Evolutionary conservation across 1,140 invertebrate genomes (phyloP).

Genomic region (Lordiphosa mommai): DNA sequence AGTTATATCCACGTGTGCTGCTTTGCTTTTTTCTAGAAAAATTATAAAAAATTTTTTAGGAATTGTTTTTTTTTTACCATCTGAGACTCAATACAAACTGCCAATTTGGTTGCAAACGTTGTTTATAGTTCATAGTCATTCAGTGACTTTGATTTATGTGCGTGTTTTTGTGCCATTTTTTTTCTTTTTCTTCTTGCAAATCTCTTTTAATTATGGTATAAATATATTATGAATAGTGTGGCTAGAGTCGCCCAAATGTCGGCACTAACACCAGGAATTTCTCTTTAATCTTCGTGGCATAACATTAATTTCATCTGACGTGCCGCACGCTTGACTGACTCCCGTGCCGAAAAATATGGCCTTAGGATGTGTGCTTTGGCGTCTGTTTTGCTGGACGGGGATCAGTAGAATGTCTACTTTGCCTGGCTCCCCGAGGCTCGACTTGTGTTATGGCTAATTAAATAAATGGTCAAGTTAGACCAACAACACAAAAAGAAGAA

Average conservation of each 20-base stretch:
- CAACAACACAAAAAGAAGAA: not conserved
- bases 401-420: not conserved
- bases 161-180: not conserved
- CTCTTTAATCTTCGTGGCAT: constrained; percentile 38
- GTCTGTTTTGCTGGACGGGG: not conserved
- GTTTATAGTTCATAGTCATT: constrained; percentile 6
- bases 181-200: constrained; percentile 13
- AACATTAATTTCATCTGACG: constrained; percentile 55
- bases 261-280: not conserved
- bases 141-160: constrained; percentile 1
- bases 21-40: not conserved
- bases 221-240: constrained; percentile 48
- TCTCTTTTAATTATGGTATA: constrained; percentile 57
- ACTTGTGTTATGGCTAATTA: constrained; percentile 54
- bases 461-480: constrained; percentile 45
- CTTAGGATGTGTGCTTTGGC: constrained; percentile 34
- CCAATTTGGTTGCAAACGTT: not conserved
- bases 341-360: constrained; percentile 35
- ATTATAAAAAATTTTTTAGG: not conserved
- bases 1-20: no score
- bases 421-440: constrained; percentile 12
- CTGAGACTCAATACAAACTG: not conserved
- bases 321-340: constrained; percentile 47
- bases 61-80: no score
- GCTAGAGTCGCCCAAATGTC: no score